Evolutionary conservation across 1,140 invertebrate species (phyloP), one percentile per base, ranked within the genome.

Genomic region (Lordiphosa clarofinis): DNA sequence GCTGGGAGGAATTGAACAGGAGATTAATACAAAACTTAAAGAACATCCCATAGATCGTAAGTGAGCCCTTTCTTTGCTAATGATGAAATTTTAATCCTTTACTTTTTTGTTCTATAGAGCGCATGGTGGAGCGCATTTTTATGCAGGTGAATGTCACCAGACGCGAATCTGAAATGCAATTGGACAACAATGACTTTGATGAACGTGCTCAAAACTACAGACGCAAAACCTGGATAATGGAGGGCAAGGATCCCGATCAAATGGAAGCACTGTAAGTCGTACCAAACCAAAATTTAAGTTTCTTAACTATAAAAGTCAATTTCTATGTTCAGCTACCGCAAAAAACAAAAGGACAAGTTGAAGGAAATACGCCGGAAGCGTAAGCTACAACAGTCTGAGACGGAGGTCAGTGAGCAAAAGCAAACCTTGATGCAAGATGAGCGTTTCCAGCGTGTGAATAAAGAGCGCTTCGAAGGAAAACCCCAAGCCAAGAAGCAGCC

Each of bases 181-280:
- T 99, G 15, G 97, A 99, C 81, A 95, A 97, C 88, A 93, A 93
- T 64, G 95, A 98, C 86, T 98, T 98, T 89, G 96, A 96, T 86
- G 95, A 98, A 88, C 93, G 94, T 56, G 95, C 94, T 73, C 91
- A 93, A 65, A 96, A 96, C 48, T 96, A 98, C 90, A 94, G 96
- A 74, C 90, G 94, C 56, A 99, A 98, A 87, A 92, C 96, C 50
- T 92, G 96, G 89, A 94, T 98, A 56, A 87, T 96, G 68, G 94
- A 96, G 75, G 97, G 96, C 24, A 93, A 94, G 65, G 93, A 95
- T 90, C 94, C 94, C 0, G 94, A 96, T 48, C 91, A 93, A 87
- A 93, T 95, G 87, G 94, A 94, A 78, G 88, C 89, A 3, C 88
- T 91, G 91, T 92, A 73, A 87, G 86, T 48, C 0, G 5, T 1